Base-by-base conservation (phyloP, 2,797 vertebrate genomes). In the Geotrypetes seraphini region DNA sequence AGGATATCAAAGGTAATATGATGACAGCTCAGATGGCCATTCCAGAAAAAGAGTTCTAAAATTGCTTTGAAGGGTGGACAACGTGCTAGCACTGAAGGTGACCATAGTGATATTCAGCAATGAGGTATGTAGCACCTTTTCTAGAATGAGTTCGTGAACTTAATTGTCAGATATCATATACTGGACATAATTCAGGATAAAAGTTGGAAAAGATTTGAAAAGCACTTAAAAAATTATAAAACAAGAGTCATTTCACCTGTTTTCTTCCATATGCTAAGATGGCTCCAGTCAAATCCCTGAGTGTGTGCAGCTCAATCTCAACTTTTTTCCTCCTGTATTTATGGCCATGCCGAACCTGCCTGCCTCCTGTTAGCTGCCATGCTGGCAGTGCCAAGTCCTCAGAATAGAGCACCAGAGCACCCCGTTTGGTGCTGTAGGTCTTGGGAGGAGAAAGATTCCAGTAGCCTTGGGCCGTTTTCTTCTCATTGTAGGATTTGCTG, bases 361-460 rank as follows among this genome's bases (percentile, higher is more conserved):
- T 70, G 10, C 25, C 45, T 39, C 12, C 13, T 35, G 27, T 8
- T 5, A 55, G 47, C 39, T 55, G 37, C 59, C 36, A 36, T 1
- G 35, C 54, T 19, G 59, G 43, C 23, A 60, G 23, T 18, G 75
- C 73, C 12, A 85, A 43, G 15, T 84, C 81, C 68, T 89, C 71
- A 2, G 84, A 86, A 46, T 79, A 86, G 2, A 88, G 75, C 17
- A 84, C 44, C 8, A 88, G 63, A 1, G 57, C 63, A 1, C 76
- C 83, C 27, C 49, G 79, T 15, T 81, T 81, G 7, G 78, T 88
- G 47, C 79, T 87, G 53, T 75, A 87, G 2, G 81, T 88, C 73
- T 85, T 88, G 12, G 81, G 80, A 26, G 84, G 72, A 2, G 28
- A 34, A 10, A 44, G 41, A 22, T 19, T 20, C 46, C 51, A 62